Percentiles rank a stretch among this genome's conserved stretches.
These are phyloP conservation scores for Natator depressus DNA, from an alignment of 2,113 vertebrate species.

Conservation along the genomic window DNA sequence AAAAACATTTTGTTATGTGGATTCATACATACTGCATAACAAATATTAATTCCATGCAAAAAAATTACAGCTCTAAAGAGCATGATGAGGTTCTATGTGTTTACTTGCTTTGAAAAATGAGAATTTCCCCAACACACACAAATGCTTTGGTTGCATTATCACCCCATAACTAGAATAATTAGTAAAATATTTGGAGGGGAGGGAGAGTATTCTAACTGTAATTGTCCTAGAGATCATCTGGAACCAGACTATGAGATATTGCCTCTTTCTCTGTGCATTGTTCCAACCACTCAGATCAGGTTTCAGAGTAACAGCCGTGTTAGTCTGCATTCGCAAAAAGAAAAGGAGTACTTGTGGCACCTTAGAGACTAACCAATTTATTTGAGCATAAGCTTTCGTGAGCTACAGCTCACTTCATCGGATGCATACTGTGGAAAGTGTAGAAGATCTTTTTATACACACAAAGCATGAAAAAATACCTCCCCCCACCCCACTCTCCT, in stretches of 20 bases:
- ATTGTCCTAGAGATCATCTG: not conserved
- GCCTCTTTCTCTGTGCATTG: not conserved
- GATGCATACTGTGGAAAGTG: too few species aligned
- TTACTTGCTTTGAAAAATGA: not conserved
- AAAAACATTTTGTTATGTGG: not conserved
- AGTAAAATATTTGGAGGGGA: not conserved
- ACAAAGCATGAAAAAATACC: too few species aligned
- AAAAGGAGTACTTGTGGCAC: too few species aligned
- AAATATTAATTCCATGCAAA: not conserved
- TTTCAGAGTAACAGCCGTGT: too few species aligned
- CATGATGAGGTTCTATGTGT: not conserved
- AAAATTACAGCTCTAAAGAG: not conserved
- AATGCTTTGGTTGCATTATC: not conserved
- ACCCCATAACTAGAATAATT: not conserved
- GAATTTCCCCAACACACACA: not conserved
- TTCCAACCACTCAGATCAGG: not conserved
- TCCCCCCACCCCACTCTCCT: too few species aligned
- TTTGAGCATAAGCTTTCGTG: too few species aligned
- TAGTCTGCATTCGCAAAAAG: too few species aligned
- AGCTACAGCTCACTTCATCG: too few species aligned
- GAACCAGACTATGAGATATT: not conserved
- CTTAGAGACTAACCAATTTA: too few species aligned
- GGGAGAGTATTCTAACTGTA: not conserved
- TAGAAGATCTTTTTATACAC: too few species aligned
- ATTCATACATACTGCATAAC: not conserved